phyloP scores from a whole-genome alignment of 2,888 invertebrate species.

The Andrena trimmerana region DNA sequence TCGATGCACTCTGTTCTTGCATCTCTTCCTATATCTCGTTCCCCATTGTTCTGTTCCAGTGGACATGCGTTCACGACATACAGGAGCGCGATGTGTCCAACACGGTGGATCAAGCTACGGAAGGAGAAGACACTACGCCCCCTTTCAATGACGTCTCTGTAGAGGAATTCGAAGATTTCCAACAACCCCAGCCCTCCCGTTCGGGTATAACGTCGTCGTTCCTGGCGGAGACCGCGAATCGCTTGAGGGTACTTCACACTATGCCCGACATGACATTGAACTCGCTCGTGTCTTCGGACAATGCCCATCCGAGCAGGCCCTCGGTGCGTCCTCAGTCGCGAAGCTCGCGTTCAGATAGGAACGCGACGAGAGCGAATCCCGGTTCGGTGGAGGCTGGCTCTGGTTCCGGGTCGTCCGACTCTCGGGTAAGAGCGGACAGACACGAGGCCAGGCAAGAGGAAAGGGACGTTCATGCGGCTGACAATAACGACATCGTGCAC shows the following conservation, averaged over 20 bases:
- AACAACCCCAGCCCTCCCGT: conserved; percentile 78
- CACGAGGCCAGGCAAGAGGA: conserved; percentile 63
- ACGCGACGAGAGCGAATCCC: conserved; percentile 69
- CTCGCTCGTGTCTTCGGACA: conserved; percentile 71
- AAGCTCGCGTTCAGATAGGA: conserved; percentile 69
- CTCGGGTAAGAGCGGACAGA: conserved; percentile 48
- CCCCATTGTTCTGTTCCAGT: conserved; percentile 86
- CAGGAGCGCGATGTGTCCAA: conserved; percentile 88
- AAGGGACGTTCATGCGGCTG: conserved; percentile 60
- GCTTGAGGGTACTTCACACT: conserved; percentile 75
- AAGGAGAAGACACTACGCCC: conserved; percentile 68
- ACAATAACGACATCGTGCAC: conserved; percentile 58
- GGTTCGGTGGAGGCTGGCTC: conserved; percentile 73
- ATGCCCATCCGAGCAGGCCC: conserved; percentile 71
- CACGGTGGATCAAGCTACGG: conserved; percentile 81
- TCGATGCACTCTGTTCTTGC: not conserved
- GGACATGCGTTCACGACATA: conserved; percentile 97
- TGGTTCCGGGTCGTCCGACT: conserved; percentile 56
- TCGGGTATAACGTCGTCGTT: conserved; percentile 80
- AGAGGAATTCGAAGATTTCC: conserved; percentile 75
- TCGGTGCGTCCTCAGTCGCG: conserved; percentile 69
- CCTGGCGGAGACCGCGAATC: conserved; percentile 78
- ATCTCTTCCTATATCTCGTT: not conserved
- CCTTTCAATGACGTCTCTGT: conserved; percentile 72
- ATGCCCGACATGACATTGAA: conserved; percentile 71